Evolutionary conservation across 2,797 vertebrate genomes (phyloP).

Genomic region (Acanthopagrus latus): DNA sequence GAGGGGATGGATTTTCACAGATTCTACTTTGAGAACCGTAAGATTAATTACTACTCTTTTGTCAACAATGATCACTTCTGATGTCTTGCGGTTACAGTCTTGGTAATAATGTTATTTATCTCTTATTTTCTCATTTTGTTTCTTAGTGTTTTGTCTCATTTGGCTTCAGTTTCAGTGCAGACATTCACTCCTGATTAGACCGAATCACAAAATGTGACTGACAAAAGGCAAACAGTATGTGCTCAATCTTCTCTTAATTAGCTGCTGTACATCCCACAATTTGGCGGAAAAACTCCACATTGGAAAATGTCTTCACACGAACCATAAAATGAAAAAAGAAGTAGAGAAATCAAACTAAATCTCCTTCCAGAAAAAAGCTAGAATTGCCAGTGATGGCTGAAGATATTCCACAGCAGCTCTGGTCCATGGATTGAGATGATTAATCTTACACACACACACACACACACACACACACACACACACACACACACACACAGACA

Average conservation of each 20-base stretch:
- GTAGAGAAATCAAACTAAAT: neutral
- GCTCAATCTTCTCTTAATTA: neutral
- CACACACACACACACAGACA: no score
- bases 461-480: no score
- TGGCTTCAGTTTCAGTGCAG: neutral
- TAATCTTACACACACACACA: neutral
- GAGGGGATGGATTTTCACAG: constrained; percentile 99
- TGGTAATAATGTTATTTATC: neutral
- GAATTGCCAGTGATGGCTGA: neutral
- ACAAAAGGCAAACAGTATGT: neutral
- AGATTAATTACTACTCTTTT: constrained; percentile 58
- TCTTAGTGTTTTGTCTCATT: neutral
- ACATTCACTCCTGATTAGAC: neutral
- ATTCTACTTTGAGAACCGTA: constrained; percentile 99
- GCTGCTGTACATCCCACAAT: neutral
- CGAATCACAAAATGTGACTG: neutral
- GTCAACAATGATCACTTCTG: neutral
- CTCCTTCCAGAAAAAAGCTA: neutral
- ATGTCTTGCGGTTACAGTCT: neutral
- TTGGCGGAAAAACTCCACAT: constrained; percentile 1
- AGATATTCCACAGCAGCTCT: neutral
- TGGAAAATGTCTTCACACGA: neutral
- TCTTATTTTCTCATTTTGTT: neutral
- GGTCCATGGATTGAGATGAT: neutral
- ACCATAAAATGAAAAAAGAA: neutral